Evolutionary conservation across 2,888 invertebrate genomes (phyloP).

Genomic region (Ischnus inquisitorius): DNA sequence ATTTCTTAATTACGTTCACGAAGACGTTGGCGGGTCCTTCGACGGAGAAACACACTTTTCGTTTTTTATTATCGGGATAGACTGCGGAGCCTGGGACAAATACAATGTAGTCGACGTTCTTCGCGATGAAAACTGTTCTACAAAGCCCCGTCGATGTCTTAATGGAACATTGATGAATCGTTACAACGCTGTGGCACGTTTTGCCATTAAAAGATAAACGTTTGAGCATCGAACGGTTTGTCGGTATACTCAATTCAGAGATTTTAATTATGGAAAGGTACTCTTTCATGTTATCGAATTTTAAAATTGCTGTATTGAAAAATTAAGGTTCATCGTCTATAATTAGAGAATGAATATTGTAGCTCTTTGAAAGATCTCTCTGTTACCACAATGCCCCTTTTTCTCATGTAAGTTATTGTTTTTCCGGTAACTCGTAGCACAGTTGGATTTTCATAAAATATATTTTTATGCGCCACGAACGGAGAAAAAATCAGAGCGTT

Average conservation of each 20-base stretch:
- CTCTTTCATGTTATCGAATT: not conserved
- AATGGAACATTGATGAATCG: constrained; percentile 39
- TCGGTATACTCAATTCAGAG: not conserved
- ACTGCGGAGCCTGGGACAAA: not conserved
- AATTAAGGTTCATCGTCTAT: constrained; percentile 8
- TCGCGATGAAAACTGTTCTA: not conserved
- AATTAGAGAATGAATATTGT: constrained; percentile 16
- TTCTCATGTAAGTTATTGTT: not conserved
- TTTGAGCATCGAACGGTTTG: not conserved
- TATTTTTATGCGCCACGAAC: not conserved
- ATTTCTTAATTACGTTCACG: not conserved
- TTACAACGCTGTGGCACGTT: not conserved
- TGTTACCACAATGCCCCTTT: not conserved
- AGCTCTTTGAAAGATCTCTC: not conserved
- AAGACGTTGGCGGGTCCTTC: not conserved
- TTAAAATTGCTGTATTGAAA: not conserved
- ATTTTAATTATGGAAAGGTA: not conserved
- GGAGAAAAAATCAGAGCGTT: not conserved
- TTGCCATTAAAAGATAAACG: constrained; percentile 29
- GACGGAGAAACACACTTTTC: constrained; percentile 7
- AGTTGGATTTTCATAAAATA: not conserved
- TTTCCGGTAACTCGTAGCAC: not conserved
- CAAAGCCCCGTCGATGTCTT: not conserved
- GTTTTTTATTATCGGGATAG: not conserved
- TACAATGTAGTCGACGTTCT: not conserved